phyloP scores from a whole-genome alignment of 2,113 vertebrate genomes.

The Ceratotherium simum region DNA sequence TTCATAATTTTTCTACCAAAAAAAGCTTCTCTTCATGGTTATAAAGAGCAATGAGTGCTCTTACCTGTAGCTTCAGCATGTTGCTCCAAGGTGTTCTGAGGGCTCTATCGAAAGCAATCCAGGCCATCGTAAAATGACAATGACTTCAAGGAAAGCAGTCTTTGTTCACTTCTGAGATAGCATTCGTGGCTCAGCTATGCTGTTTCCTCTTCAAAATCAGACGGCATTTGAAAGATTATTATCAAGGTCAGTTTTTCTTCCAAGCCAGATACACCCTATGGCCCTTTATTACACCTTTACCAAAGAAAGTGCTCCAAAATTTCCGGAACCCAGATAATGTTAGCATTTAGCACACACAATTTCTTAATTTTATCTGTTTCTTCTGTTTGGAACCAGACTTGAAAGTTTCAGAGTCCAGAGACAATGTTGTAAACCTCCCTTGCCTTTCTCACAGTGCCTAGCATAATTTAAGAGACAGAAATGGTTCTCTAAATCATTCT shows the following conservation, averaged over 20 bases:
- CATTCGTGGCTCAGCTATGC: not conserved
- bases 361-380: not conserved
- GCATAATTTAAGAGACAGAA: not conserved
- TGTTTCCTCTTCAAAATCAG: constrained; percentile 21
- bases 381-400: not conserved
- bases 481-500: not conserved
- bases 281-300: not conserved
- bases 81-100: not conserved
- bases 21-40: not conserved
- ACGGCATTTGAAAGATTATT: constrained; percentile 3
- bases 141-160: not conserved
- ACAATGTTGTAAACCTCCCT: not conserved
- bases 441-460: not conserved
- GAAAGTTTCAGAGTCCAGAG: not conserved
- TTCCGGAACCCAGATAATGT: not conserved
- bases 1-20: not conserved
- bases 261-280: not conserved
- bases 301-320: not conserved
- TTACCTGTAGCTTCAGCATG: not conserved
- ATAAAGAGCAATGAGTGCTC: not conserved
- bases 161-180: constrained; percentile 30
- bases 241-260: constrained; percentile 4
- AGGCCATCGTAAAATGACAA: not conserved
- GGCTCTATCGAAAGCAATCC: not conserved
- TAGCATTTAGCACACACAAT: not conserved